phyloP scores from a whole-genome alignment of 2,888 invertebrate species.

The Drosophila mayaguana region DNA sequence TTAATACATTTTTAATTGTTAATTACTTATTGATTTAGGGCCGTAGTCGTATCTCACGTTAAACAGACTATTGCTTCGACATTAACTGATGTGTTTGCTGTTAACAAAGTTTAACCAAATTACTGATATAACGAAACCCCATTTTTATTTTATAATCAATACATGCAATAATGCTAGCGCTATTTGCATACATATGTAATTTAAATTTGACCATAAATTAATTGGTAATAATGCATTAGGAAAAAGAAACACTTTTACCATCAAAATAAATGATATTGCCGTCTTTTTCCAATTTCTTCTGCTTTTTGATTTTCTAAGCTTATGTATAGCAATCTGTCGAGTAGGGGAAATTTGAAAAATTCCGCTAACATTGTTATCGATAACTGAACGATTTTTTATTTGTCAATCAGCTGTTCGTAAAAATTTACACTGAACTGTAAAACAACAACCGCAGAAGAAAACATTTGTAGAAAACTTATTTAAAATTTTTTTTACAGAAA shows the following conservation, averaged over 20 bases:
- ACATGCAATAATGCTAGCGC: constrained; percentile 74
- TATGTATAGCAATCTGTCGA: too few relatives aligned
- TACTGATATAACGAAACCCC: constrained; percentile 39
- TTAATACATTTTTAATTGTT: constrained; percentile 39
- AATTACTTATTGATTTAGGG: constrained; percentile 21
- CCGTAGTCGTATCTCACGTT: constrained; percentile 18
- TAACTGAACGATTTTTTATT: constrained; percentile 18
- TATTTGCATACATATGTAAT: constrained; percentile 73
- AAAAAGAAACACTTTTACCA: constrained; percentile 42
- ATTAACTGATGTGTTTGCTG: constrained; percentile 21
- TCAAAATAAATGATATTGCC: constrained; percentile 54
- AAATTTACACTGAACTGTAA: constrained; percentile 28
- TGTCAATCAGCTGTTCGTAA: constrained; percentile 13
- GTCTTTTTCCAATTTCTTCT: constrained; percentile 41
- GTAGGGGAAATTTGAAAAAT: constrained; percentile 2
- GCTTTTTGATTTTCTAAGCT: not conserved
- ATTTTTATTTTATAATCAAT: constrained; percentile 70
- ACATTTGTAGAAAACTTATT: not conserved
- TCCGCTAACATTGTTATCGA: constrained; percentile 19
- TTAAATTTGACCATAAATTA: constrained; percentile 45
- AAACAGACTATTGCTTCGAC: constrained; percentile 24
- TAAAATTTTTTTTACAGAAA: constrained; percentile 14
- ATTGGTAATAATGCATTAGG: constrained; percentile 45
- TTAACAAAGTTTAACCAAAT: constrained; percentile 40
- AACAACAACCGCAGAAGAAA: constrained; percentile 10